Percentiles rank a stretch among this genome's conserved stretches.
phyloP scores from a whole-genome alignment of 2,797 vertebrate genomes.

The Periparus ater region DNA sequence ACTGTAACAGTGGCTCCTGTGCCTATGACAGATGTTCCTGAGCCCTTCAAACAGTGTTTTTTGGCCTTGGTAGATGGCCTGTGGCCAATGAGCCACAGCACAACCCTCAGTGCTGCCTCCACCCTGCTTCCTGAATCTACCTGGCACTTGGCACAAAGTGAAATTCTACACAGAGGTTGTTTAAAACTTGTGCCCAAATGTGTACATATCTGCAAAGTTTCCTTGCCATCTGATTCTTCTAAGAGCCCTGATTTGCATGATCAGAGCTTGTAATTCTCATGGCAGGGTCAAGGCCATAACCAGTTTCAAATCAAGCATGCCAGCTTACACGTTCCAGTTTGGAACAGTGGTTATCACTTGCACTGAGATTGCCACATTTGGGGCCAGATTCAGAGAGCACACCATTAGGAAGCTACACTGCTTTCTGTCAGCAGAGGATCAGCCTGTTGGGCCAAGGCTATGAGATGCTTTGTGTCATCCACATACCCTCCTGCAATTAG shows the following conservation, averaged over 20 bases:
- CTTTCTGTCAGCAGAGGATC: not conserved
- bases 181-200: not conserved
- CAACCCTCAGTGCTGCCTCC: not conserved
- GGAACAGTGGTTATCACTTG: not conserved
- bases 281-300: not conserved
- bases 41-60: not conserved
- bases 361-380: not conserved
- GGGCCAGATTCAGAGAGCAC: not conserved
- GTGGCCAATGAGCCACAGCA: fast-evolving
- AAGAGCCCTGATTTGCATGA: not conserved
- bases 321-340: not conserved
- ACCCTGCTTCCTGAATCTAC: not conserved
- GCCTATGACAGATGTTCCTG: not conserved
- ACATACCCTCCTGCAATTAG: not conserved
- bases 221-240: not conserved
- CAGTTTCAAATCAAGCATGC: not conserved
- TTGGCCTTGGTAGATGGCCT: not conserved
- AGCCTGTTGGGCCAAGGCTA: not conserved
- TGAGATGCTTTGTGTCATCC: not conserved
- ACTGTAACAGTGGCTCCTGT: not conserved
- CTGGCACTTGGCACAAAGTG: not conserved
- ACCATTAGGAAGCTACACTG: not conserved
- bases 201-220: not conserved
- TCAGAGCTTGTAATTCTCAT: not conserved
- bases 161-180: not conserved